Base-by-base conservation (phyloP, 2,113 vertebrate genomes). In the Copsychus sechellarum region DNA sequence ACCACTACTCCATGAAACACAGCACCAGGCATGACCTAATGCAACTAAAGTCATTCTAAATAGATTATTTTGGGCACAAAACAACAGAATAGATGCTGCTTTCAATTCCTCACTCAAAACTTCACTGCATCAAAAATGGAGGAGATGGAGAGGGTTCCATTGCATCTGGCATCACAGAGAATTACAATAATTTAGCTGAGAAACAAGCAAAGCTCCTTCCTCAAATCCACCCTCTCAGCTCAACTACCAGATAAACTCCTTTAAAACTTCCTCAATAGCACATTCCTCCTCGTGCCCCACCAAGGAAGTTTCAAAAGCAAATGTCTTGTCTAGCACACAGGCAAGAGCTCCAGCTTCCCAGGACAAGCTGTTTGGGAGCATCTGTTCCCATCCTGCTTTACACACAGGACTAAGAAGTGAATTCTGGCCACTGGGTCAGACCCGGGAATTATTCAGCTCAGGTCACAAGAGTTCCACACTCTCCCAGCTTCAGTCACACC, bases 261-360 rank as follows among this genome's bases (percentile, higher is more conserved):
- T 62, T 21, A 23, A 48, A 62, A 73, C 50, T 70, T 53, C 51
- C 72, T 84, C 51, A 66, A 29, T 3, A 19, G 26, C 72, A 66
- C 60, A 26, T 29, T 34, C 7, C 19, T 24, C 36, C n/a, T 40
- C 0, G 0, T 13, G 54, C n/a, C n/a, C 22, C 50, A 18, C 0
- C 2, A 58, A 81, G 81, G 58, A 65, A 86, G 11, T 48, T 57
- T 40, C 87, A 67, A 73, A 73, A 78, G 34, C 48, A 64, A 72
- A 64, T 1, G 0, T 16, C 45, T 57, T 17, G 0, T 23, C 58
- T 11, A 12, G 13, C 40, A 48, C 42, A 3, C 9, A 22, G 5
- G 16, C 25, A 47, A 42, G 53, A 79, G 48, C 58, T 82, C 34
- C 14, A 22, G 0, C 28, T 22, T 31, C 38, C 50, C 69, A 62